Conservation (phyloP, 37 sponge, comb jelly and placozoan genomes). For the Aplysina aerophoba region DNA sequence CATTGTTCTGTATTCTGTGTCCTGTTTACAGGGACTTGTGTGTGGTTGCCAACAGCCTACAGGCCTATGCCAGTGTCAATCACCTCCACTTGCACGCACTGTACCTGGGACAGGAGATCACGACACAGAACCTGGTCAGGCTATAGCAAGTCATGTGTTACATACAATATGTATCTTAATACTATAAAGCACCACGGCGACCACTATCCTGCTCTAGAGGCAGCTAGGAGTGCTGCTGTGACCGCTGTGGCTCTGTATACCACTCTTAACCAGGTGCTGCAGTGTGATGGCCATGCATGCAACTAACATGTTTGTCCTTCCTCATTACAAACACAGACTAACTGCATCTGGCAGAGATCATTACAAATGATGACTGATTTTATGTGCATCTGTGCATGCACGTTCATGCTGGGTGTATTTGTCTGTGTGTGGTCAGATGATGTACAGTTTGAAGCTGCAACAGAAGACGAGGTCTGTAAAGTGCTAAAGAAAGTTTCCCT, state of each 20-base stretch:
- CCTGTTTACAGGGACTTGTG: slow-evolving; percentile 61
- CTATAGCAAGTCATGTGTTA: not conserved
- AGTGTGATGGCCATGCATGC: no score
- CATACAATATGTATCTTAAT: not conserved
- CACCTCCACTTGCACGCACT: slow-evolving; percentile 84
- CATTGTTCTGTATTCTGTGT: not conserved
- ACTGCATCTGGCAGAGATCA: no score
- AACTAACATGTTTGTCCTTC: no score
- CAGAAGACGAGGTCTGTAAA: slow-evolving; percentile 54
- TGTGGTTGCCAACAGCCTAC: slow-evolving; percentile 76
- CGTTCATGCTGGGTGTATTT: slow-evolving; percentile 25
- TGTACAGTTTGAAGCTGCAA: slow-evolving; percentile 17
- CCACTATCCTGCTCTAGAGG: no score
- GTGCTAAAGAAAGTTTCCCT: slow-evolving; percentile 31
- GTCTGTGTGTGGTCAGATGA: not conserved
- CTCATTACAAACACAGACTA: no score
- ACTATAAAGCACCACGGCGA: no score
- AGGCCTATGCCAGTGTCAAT: slow-evolving; percentile 87
- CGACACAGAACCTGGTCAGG: slow-evolving; percentile 56
- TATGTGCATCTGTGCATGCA: slow-evolving; percentile 23
- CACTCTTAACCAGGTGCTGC: no score
- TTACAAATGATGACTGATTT: no score
- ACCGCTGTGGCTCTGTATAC: no score
- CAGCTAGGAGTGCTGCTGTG: no score
- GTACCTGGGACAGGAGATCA: slow-evolving; percentile 42